Base-by-base conservation (phyloP, 1,140 invertebrate genomes). In the Lordiphosa clarofinis region DNA sequence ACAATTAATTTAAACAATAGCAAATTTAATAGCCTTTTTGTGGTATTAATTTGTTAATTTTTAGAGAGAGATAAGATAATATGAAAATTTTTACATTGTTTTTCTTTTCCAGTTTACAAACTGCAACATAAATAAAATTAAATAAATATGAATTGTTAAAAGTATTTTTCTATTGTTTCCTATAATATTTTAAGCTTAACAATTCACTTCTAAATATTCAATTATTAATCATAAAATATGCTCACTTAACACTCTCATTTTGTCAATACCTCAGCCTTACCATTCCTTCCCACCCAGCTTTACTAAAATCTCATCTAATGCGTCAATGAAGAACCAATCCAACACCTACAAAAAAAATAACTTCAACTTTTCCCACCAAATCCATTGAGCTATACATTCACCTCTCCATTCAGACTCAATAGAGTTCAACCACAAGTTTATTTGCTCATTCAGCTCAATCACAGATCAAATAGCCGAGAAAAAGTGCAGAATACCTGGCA, bases 391-490 rank as follows among this genome's bases (percentile, higher is more conserved):
- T 4, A 31, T 31, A 7, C 12, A 46, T 46, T 46, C 43, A 46
- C 24, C 43, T 13, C 8, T 11, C 43, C 7, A n/a, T 28, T 31
- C 43, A 31, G 11, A 2, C 43, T 46, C 11, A 33, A 33, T 31
- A 46, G 43, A 46, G 24, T 37, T 31, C 24, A 47, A 67, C 75
- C 66, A 68, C 76, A 81, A 81, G 76, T 81, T 82, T 82, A 84
- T 81, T 81, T 84, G 72, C 78, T 76, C 78, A 61, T 82, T 81
- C 72, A 81, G 72, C 76, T 82, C 78, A 81, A 82, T 84, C 76
- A 81, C 76, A 76, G 78, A 84, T 76, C 78, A 81, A 81, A 81
- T 84, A 81, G 67, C 78, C 56, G 55, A 61, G 50, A 64, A 81
- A 75, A 81, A 82, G 61, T 81, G 75, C 55, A 66, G 28, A 79